These are phyloP conservation scores for Antechinus stuartii DNA, from an alignment of 2,113 vertebrate genomes.

Conservation along the genomic window DNA sequence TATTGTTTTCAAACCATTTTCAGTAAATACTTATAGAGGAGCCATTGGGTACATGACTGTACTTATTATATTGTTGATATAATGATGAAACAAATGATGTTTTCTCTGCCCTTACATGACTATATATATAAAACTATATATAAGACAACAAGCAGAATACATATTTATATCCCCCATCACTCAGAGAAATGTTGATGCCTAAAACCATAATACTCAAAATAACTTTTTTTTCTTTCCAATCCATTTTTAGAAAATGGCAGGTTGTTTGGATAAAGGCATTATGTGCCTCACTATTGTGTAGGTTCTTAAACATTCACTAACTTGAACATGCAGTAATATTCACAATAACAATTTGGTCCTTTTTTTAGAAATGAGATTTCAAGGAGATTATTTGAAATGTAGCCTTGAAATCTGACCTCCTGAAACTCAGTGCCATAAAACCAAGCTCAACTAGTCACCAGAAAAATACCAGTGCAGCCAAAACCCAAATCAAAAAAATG, in stretches of 20 bases:
- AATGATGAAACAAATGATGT: background rate
- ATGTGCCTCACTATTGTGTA: background rate
- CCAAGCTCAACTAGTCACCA: constrained; percentile 55
- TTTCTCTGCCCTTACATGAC: background rate
- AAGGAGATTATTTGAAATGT: constrained; percentile 66
- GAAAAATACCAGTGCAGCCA: constrained; percentile 44
- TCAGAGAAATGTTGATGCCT: background rate
- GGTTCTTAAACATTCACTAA: constrained; percentile 23
- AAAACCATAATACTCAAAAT: background rate
- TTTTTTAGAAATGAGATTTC: constrained; percentile 54
- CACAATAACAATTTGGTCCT: constrained; percentile 32
- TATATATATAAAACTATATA: background rate
- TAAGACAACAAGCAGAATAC: background rate
- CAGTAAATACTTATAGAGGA: background rate
- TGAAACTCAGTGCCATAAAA: constrained; percentile 66
- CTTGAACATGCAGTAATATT: constrained; percentile 47
- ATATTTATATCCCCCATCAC: background rate
- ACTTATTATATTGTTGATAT: background rate
- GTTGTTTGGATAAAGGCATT: background rate
- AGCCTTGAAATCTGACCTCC: constrained; percentile 69
- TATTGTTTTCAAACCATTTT: background rate
- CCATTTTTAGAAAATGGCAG: background rate
- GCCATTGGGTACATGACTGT: background rate
- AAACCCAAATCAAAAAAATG: constrained; percentile 59
- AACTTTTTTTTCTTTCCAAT: background rate